phyloP scores from a whole-genome alignment of 2,797 vertebrate species.

The Anisognathus igniventris region DNA sequence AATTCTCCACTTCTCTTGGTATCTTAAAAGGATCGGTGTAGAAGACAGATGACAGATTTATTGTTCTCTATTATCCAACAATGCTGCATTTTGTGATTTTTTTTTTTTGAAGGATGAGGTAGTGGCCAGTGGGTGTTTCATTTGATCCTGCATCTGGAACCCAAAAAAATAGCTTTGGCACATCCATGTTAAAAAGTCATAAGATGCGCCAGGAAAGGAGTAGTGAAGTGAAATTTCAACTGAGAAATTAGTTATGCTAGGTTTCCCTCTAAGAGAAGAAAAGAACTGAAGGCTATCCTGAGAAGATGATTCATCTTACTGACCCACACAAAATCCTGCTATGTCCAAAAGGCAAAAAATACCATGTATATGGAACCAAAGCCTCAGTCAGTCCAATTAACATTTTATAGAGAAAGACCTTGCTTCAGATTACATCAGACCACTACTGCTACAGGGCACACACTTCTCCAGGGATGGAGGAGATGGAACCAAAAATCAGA shows the following conservation, averaged over 20 bases:
- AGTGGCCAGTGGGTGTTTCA: accelerated
- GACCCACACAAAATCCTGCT: neutral
- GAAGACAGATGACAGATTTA: neutral
- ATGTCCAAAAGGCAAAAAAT: neutral
- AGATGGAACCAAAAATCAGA: neutral
- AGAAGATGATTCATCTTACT: neutral
- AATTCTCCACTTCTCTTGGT: neutral
- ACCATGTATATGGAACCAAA: neutral
- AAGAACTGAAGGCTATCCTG: neutral
- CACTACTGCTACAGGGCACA: neutral
- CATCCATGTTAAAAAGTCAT: neutral
- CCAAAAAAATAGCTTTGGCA: neutral
- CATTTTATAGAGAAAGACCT: neutral
- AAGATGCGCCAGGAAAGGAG: neutral
- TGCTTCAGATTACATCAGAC: neutral
- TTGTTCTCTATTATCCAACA: neutral
- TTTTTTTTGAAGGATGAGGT: neutral
- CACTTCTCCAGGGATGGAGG: neutral
- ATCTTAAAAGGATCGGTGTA: neutral
- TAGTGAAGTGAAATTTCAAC: neutral
- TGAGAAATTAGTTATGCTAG: neutral
- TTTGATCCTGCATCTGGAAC: neutral
- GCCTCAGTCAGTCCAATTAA: neutral
- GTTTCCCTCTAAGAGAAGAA: neutral
- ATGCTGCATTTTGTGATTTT: neutral